Percentiles rank a stretch among this genome's conserved stretches.
Evolutionary conservation across 2,797 vertebrate genomes (phyloP).

Genomic region (Centropyge bicolor): DNA sequence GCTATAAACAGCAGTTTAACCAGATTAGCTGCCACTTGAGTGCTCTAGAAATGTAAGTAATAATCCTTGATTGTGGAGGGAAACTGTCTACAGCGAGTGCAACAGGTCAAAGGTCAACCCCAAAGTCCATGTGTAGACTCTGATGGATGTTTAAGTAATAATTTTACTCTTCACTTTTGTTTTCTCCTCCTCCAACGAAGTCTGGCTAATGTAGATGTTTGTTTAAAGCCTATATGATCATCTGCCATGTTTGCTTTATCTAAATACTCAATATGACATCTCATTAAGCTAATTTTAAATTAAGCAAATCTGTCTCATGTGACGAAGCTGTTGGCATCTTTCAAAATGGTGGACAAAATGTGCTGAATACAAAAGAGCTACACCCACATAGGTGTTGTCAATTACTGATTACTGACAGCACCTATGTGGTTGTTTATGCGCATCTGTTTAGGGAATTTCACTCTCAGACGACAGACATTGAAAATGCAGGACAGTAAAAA

Average conservation of each 20-base stretch:
- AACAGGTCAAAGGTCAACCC: neutral
- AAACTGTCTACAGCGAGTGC: neutral
- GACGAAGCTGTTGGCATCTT: neutral
- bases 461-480: neutral
- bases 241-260: neutral
- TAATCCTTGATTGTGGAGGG: neutral
- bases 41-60: neutral
- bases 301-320: too few species aligned
- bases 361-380: neutral
- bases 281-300: too few species aligned
- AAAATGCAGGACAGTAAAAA: neutral
- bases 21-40: slow-evolving; percentile 3
- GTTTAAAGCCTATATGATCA: neutral
- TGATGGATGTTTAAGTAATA: neutral
- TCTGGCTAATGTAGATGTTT: neutral
- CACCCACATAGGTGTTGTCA: slow-evolving; percentile 4
- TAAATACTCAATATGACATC: neutral
- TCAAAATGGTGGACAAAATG: neutral
- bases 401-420: neutral
- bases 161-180: neutral
- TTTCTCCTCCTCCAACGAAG: neutral
- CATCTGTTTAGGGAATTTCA: slow-evolving; percentile 12
- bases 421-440: slow-evolving; percentile 1
- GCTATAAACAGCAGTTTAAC: neutral
- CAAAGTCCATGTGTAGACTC: neutral